A percentile compares a stretch with the other conserved stretches of the same genome.
phyloP scores from a whole-genome alignment of 1,140 invertebrate species.

The Harpegnathos saltator region DNA sequence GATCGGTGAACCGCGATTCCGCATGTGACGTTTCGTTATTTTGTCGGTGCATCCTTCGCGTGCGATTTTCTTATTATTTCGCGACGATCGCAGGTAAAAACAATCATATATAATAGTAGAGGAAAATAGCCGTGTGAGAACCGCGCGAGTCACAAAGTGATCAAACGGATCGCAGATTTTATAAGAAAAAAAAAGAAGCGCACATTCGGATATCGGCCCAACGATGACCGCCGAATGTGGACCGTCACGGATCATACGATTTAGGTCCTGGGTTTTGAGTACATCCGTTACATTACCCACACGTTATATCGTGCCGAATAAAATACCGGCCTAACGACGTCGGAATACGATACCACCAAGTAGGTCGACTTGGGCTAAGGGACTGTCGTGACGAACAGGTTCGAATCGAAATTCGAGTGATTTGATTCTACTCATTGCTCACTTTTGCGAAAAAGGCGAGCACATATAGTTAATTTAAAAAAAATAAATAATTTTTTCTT shows the following conservation, averaged over 20 bases:
- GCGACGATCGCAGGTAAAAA: not conserved
- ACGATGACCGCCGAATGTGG: not conserved
- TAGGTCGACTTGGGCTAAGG: not conserved
- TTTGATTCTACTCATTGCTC: not conserved
- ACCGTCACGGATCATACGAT: slow-evolving; percentile 57
- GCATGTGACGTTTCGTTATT: slow-evolving; percentile 34
- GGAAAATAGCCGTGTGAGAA: too few species aligned
- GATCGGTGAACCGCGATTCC: slow-evolving; percentile 67
- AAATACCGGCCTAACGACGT: not conserved
- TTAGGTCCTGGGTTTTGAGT: slow-evolving; percentile 42
- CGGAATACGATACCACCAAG: slow-evolving; percentile 16
- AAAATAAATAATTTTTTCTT: not conserved
- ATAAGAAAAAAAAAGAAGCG: too few species aligned
- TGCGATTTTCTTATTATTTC: not conserved
- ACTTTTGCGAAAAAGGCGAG: too few species aligned
- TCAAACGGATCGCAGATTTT: slow-evolving; percentile 3
- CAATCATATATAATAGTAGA: not conserved
- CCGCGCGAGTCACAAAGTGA: too few species aligned
- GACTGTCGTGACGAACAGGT: not conserved
- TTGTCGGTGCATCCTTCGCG: not conserved
- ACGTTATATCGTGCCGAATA: not conserved
- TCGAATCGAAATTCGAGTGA: not conserved
- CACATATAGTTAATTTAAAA: not conserved
- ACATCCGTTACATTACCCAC: slow-evolving; percentile 46
- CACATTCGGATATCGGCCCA: too few species aligned